A percentile compares a stretch with the other conserved stretches of the same genome.
Conservation (phyloP, 2,797 vertebrate species). For the Pseudotriccus pelzelni region DNA sequence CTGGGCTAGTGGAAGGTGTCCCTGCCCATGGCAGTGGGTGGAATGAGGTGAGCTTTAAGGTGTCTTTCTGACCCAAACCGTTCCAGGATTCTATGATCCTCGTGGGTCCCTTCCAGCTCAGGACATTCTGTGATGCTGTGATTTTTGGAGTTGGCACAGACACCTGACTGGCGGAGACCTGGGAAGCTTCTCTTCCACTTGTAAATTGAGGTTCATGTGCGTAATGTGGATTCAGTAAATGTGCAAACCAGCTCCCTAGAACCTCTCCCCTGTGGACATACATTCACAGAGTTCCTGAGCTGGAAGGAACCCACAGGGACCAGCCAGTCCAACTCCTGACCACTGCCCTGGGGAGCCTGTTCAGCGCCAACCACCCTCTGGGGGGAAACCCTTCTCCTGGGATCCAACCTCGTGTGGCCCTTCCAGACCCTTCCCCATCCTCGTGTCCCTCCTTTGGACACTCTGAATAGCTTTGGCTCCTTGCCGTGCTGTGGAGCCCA, state of each 20-base stretch:
- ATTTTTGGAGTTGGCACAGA: not conserved
- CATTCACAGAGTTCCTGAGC: not conserved
- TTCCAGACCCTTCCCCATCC: not conserved
- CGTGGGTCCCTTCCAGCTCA: not conserved
- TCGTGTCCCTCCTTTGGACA: fast-evolving
- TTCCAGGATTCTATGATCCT: not conserved
- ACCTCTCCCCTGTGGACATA: not conserved
- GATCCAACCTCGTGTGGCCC: not conserved
- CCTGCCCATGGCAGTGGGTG: not conserved
- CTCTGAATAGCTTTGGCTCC: fast-evolving
- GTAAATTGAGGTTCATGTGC: not conserved
- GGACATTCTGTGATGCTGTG: not conserved
- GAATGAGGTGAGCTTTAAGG: not conserved
- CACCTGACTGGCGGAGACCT: not conserved
- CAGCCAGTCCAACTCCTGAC: not conserved
- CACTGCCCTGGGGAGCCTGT: not conserved
- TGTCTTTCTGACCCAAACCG: not conserved
- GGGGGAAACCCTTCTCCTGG: not conserved
- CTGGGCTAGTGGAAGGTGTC: not conserved
- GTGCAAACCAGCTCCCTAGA: not conserved
- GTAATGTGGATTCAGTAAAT: not conserved
- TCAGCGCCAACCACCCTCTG: not conserved
- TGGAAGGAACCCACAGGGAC: not conserved
- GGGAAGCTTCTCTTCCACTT: fast-evolving
- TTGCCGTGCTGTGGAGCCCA: fast-evolving